A percentile compares a stretch with the other conserved stretches of the same genome.
Evolutionary conservation across 2,797 vertebrate genomes (phyloP).

Genomic region (Petrocephalus sullivani): DNA sequence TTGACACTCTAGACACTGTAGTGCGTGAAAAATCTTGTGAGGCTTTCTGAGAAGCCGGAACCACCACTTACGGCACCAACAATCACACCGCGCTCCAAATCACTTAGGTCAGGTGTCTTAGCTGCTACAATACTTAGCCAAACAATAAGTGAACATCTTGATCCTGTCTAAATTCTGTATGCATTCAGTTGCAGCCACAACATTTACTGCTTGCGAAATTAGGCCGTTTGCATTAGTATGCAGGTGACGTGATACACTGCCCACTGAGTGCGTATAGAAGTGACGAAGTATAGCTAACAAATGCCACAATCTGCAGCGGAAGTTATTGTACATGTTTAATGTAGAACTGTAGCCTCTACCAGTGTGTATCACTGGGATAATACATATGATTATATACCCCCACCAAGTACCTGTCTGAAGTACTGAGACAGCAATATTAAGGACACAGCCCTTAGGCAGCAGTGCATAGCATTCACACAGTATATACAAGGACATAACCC

Average conservation of each 20-base stretch:
- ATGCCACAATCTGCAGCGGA: background rate
- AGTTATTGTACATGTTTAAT: background rate
- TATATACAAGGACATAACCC: background rate
- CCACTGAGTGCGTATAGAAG: background rate
- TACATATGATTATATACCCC: background rate
- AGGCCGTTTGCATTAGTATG: background rate
- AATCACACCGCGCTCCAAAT: background rate
- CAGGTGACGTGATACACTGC: background rate
- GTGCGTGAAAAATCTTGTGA: background rate
- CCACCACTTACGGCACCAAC: background rate
- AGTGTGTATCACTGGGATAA: background rate
- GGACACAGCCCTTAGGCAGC: background rate
- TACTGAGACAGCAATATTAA: background rate
- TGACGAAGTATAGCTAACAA: background rate
- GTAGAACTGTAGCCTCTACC: background rate
- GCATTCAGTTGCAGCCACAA: background rate
- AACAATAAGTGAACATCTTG: background rate
- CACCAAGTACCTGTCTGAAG: background rate
- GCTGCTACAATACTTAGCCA: background rate
- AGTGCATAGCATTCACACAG: background rate
- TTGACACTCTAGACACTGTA: background rate
- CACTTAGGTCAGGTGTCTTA: background rate
- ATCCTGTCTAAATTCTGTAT: background rate
- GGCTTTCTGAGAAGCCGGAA: background rate
- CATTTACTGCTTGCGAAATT: background rate